A percentile compares a stretch with the other conserved stretches of the same genome.
Evolutionary conservation across 2,888 invertebrate genomes (phyloP).

Genomic region (Strigamia transsilvanica): DNA sequence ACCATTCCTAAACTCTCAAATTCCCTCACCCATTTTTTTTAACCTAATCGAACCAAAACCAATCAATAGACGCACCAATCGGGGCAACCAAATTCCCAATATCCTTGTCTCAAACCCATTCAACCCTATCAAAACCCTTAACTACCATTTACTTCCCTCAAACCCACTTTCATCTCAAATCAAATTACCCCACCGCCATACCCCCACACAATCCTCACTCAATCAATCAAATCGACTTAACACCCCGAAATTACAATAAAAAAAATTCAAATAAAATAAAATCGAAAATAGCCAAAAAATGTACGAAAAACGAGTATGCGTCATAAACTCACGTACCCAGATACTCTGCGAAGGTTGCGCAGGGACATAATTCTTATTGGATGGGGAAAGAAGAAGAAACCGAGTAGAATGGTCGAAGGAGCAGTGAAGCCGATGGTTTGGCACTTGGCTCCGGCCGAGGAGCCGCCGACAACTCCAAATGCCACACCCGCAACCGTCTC

Average conservation of each 20-base stretch:
- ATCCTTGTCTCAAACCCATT: too few species aligned
- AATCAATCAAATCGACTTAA: neutral
- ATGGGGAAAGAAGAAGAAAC: slow-evolving; percentile 16
- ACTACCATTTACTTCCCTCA: neutral
- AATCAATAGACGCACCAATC: neutral
- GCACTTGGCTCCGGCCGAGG: neutral
- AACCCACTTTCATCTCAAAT: neutral
- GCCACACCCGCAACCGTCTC: neutral
- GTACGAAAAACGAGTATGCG: neutral
- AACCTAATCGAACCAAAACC: neutral
- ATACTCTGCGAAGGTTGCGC: slow-evolving; percentile 47
- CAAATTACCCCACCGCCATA: neutral
- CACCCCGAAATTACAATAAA: neutral
- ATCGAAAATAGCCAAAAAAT: neutral
- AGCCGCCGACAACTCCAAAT: neutral
- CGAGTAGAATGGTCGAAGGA: neutral
- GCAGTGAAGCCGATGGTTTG: neutral
- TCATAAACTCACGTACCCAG: slow-evolving; percentile 46
- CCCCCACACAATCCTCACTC: neutral
- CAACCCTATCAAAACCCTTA: too few species aligned
- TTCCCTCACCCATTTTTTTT: too few species aligned
- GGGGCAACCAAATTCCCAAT: too few species aligned
- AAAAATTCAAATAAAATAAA: neutral
- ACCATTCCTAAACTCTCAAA: too few species aligned
- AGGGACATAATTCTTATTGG: slow-evolving; percentile 46